phyloP scores from a whole-genome alignment of 1,140 invertebrate species.

The Hyposmocoma kahamanoa region DNA sequence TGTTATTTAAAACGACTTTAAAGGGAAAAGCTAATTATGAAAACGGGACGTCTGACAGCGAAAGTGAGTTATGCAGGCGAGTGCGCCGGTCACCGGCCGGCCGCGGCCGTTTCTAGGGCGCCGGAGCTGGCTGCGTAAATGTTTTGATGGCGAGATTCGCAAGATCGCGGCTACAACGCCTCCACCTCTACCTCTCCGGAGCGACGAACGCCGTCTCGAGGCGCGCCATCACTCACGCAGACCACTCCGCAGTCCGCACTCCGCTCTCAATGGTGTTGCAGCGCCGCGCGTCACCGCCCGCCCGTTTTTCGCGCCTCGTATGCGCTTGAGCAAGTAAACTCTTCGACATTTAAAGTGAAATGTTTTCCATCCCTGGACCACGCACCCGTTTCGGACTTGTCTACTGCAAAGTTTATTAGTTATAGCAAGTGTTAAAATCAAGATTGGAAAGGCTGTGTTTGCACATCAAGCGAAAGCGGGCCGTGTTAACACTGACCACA shows the following conservation, averaged over 20 bases:
- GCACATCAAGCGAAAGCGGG: slow-evolving; percentile 59
- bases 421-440: not conserved
- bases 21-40: slow-evolving; percentile 23
- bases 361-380: no score
- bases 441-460: slow-evolving; percentile 35
- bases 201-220: not conserved
- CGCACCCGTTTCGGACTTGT: no score
- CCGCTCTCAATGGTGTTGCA: slow-evolving; percentile 17
- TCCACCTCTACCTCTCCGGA: not conserved
- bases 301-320: slow-evolving; percentile 1
- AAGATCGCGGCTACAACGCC: no score
- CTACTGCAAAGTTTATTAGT: no score
- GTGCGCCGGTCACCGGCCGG: slow-evolving; percentile 20
- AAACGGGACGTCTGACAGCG: slow-evolving; percentile 35
- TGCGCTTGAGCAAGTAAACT: slow-evolving; percentile 18
- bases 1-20: no score
- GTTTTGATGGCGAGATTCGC: no score
- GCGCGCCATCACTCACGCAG: not conserved
- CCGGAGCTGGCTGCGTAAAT: not conserved
- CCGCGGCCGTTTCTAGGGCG: slow-evolving; percentile 47
- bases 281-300: slow-evolving; percentile 27
- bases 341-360: slow-evolving; percentile 15
- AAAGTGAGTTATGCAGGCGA: slow-evolving; percentile 41
- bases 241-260: slow-evolving; percentile 1
- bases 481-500: slow-evolving; percentile 29